These are phyloP conservation scores for Cricetomys ansorgei DNA, from an alignment of 2,113 vertebrate species.

Conservation along the genomic window DNA sequence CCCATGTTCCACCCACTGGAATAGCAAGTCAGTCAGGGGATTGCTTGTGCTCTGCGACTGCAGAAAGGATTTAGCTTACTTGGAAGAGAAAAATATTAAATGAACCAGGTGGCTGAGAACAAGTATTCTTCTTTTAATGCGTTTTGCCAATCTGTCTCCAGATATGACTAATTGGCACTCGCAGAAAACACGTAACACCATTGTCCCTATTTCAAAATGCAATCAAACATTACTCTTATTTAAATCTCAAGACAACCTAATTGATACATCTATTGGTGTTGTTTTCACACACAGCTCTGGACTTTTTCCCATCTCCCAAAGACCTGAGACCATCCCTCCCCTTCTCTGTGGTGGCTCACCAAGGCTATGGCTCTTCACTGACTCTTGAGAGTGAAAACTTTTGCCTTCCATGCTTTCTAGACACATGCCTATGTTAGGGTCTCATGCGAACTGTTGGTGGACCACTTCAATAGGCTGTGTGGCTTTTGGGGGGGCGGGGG, in stretches of 20 bases:
- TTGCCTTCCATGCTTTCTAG: not conserved
- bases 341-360: not conserved
- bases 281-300: not conserved
- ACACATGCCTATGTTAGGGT: not conserved
- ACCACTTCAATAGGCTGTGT: not conserved
- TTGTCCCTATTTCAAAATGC: conserved; percentile 37
- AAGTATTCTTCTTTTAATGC: not conserved
- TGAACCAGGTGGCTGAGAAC: not conserved
- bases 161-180: not conserved
- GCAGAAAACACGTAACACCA: not conserved
- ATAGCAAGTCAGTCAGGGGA: not conserved
- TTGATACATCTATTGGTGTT: not conserved
- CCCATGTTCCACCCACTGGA: not conserved
- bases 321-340: not conserved
- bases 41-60: not conserved
- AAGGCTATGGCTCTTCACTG: not conserved
- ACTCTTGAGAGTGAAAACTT: not conserved
- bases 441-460: not conserved
- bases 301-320: not conserved
- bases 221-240: not conserved
- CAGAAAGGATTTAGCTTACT: not conserved
- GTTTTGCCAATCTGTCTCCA: not conserved
- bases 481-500: not conserved
- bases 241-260: not conserved
- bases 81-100: not conserved